Evolutionary conservation across 2,113 vertebrate species (phyloP).

Genomic region (Petrocephalus zakoni): DNA sequence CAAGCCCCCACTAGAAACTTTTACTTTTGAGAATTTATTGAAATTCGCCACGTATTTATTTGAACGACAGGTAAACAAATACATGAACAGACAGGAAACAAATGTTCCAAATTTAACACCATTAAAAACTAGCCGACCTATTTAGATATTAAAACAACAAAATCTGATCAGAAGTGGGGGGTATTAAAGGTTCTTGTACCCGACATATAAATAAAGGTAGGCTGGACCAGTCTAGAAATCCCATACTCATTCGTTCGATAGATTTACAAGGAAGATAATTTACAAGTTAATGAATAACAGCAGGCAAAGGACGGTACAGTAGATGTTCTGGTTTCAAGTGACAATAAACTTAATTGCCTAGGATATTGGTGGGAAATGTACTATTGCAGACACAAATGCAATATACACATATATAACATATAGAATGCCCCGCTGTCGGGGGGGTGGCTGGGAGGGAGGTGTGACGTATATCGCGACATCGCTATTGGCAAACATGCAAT

Average conservation of each 20-base stretch:
- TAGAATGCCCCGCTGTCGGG: too few species aligned
- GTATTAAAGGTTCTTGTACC: neutral
- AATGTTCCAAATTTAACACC: neutral
- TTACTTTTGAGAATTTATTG: neutral
- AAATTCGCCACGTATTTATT: neutral
- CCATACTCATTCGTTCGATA: neutral
- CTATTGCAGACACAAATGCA: neutral
- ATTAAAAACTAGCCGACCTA: neutral
- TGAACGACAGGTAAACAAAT: neutral
- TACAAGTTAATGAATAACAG: neutral
- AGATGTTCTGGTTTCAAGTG: neutral
- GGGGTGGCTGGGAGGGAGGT: too few species aligned
- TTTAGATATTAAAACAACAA: neutral
- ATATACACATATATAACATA: neutral
- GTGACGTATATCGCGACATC: too few species aligned
- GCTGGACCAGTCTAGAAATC: neutral
- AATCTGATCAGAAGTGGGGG: neutral
- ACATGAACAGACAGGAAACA: neutral
- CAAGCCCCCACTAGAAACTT: neutral
- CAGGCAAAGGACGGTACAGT: too few species aligned
- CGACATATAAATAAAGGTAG: neutral
- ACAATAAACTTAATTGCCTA: neutral
- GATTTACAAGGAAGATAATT: neutral
- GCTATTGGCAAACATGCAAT: too few species aligned
- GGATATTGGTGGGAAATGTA: neutral